These are phyloP conservation scores for Congeria kusceri DNA, from an alignment of 2,888 invertebrate species.

Conservation along the genomic window DNA sequence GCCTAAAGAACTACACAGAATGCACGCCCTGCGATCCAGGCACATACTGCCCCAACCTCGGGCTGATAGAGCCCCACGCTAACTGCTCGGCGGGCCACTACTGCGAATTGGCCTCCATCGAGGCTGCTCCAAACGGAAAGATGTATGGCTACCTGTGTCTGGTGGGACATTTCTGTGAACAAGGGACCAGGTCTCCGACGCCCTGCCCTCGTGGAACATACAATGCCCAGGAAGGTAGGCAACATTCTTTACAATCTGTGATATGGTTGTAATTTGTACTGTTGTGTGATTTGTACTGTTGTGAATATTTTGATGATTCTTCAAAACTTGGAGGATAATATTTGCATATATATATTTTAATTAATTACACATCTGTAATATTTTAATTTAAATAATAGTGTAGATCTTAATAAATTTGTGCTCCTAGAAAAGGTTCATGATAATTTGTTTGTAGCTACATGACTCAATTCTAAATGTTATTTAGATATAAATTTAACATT, in stretches of 20 bases:
- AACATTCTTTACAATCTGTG: background rate
- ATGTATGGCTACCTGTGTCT: slow-evolving; percentile 81
- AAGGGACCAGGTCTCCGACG: slow-evolving; percentile 77
- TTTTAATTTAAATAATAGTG: too few relatives aligned
- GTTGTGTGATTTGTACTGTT: too few relatives aligned
- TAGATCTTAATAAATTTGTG: too few relatives aligned
- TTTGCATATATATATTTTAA: too few relatives aligned
- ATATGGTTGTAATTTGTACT: too few relatives aligned
- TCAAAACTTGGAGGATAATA: too few relatives aligned
- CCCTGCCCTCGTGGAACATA: slow-evolving; percentile 81
- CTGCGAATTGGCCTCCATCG: slow-evolving; percentile 76
- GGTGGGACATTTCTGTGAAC: slow-evolving; percentile 80
- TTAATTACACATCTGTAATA: too few relatives aligned
- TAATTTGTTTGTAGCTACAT: too few relatives aligned
- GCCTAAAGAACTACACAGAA: slow-evolving; percentile 71
- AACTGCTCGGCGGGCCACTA: slow-evolving; percentile 80
- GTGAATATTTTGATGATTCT: too few relatives aligned
- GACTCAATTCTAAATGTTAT: too few relatives aligned
- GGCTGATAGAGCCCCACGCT: slow-evolving; percentile 71
- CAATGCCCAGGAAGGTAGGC: slow-evolving; percentile 77
- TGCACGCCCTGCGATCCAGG: slow-evolving; percentile 82
- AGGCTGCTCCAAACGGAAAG: slow-evolving; percentile 73
- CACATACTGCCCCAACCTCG: slow-evolving; percentile 76
- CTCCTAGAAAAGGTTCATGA: too few relatives aligned
- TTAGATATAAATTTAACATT: too few relatives aligned